Conservation (phyloP, 2,113 vertebrate genomes). For the Gulo gulo region DNA sequence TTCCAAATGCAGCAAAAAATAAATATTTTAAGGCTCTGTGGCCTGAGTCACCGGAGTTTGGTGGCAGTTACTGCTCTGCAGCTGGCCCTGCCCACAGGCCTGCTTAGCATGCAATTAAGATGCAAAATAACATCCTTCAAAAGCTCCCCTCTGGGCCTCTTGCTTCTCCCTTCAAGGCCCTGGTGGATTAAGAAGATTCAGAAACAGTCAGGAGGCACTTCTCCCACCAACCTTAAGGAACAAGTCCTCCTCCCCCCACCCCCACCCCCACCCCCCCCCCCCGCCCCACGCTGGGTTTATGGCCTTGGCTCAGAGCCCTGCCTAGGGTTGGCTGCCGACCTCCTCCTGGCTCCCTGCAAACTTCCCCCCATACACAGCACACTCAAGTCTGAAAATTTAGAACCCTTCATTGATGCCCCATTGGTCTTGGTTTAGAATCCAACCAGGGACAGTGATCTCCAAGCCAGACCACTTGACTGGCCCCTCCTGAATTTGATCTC, state of each 20-base stretch:
- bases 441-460: not conserved
- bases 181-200: constrained; percentile 33
- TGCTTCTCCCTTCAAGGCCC: not conserved
- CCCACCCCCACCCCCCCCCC: no score
- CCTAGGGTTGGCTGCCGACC: not conserved
- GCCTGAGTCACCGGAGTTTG: constrained; percentile 55
- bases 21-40: constrained; percentile 61
- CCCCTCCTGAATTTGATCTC: not conserved
- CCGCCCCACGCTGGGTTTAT: not conserved
- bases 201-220: constrained; percentile 36
- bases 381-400: not conserved
- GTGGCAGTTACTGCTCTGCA: constrained; percentile 38
- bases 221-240: not conserved
- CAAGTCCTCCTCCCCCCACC: not conserved
- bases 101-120: constrained; percentile 55
- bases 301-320: constrained; percentile 10
- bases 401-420: not conserved
- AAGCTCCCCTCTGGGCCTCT: constrained; percentile 24
- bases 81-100: constrained; percentile 56
- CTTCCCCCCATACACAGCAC: not conserved
- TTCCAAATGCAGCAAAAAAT: constrained; percentile 56
- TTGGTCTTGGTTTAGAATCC: not conserved
- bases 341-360: not conserved
- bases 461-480: not conserved
- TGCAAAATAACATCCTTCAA: constrained; percentile 24